These are phyloP conservation scores for Drosophila santomea DNA, from an alignment of 1,140 invertebrate genomes.

Conservation along the genomic window DNA sequence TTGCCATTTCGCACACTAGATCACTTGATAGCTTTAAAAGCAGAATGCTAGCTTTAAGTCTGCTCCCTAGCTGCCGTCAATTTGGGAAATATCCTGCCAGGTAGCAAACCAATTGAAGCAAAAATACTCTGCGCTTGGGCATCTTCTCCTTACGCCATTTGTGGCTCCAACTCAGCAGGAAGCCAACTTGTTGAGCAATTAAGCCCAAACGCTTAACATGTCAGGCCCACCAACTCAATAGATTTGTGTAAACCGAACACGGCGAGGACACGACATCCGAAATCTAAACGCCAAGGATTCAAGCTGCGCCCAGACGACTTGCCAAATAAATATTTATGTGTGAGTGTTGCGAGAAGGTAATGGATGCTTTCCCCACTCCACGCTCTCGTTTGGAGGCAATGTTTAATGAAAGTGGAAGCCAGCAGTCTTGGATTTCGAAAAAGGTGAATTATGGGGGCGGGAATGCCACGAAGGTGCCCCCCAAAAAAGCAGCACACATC, in stretches of 20 bases:
- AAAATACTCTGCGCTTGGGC: slow-evolving; percentile 24
- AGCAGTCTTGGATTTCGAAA: too few relatives aligned
- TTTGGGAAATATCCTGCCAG: slow-evolving; percentile 30
- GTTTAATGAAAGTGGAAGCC: too few relatives aligned
- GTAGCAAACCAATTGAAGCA: slow-evolving; percentile 50
- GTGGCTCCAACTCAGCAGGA: slow-evolving; percentile 43
- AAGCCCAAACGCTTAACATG: slow-evolving; percentile 55
- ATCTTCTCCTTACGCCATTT: slow-evolving; percentile 11
- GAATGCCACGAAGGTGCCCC: not conserved
- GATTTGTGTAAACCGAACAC: slow-evolving; percentile 61
- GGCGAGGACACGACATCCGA: not conserved
- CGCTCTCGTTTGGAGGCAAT: too few relatives aligned
- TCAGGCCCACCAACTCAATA: slow-evolving; percentile 45
- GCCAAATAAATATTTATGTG: slow-evolving; percentile 6
- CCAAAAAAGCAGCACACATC: not conserved
- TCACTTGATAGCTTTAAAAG: not conserved
- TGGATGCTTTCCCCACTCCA: too few relatives aligned
- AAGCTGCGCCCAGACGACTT: not conserved
- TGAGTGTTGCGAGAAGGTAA: not conserved
- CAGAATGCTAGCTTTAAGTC: too few relatives aligned
- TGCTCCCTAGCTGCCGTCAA: slow-evolving; percentile 6
- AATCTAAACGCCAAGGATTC: not conserved
- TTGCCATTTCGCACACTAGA: too few relatives aligned
- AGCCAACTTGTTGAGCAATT: slow-evolving; percentile 79
- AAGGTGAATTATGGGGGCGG: too few relatives aligned